These are phyloP conservation scores for Pollicipes pollicipes DNA, from an alignment of 1,140 invertebrate genomes.

Conservation along the genomic window DNA sequence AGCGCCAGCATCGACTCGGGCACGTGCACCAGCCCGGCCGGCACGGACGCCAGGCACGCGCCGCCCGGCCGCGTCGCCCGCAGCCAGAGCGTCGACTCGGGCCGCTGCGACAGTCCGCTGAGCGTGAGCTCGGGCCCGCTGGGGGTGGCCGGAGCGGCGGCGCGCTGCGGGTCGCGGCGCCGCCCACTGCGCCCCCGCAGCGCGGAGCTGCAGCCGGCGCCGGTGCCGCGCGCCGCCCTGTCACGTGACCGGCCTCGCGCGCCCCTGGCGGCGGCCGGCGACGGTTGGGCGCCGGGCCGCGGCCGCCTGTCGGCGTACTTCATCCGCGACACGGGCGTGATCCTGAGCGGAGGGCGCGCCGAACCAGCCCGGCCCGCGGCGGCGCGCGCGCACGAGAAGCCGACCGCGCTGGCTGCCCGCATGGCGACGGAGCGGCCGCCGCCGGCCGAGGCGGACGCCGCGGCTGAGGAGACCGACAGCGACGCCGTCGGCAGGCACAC, in stretches of 20 bases:
- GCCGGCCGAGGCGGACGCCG: neutral
- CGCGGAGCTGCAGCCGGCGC: neutral
- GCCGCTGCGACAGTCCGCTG: neutral
- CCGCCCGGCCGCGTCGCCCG: neutral
- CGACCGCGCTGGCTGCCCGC: neutral
- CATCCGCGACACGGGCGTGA: neutral
- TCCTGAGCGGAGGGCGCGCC: neutral
- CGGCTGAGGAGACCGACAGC: neutral
- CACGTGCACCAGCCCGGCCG: neutral
- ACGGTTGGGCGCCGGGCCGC: neutral
- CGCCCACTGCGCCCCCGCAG: neutral
- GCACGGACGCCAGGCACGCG: neutral
- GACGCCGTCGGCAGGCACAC: neutral
- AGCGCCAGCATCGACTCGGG: slow-evolving; percentile 2
- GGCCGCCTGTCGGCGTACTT: neutral
- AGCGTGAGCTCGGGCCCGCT: neutral
- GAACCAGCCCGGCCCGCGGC: neutral
- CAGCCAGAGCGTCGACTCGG: slow-evolving; percentile 2
- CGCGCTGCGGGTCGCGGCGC: too few species aligned
- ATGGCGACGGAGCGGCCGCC: neutral
- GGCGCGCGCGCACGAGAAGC: neutral
- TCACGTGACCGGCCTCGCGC: too few species aligned
- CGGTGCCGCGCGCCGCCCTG: too few species aligned
- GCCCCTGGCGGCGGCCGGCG: neutral
- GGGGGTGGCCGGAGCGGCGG: neutral